phyloP scores from a whole-genome alignment of 2,888 invertebrate genomes.

The Lasioglossum morio region DNA sequence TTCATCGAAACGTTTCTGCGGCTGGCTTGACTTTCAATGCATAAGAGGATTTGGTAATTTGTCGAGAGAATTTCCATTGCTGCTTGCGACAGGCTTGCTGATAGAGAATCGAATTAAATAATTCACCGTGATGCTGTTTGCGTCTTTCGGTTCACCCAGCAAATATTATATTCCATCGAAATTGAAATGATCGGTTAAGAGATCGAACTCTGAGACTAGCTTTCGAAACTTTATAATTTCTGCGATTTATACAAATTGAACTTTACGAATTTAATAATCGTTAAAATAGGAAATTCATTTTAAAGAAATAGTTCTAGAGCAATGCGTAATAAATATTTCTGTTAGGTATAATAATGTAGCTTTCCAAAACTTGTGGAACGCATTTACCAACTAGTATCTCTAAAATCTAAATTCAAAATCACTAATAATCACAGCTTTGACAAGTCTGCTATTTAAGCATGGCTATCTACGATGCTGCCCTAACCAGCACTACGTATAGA shows the following conservation, averaged over 20 bases:
- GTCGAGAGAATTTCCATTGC: neutral
- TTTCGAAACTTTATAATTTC: neutral
- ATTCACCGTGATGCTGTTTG: neutral
- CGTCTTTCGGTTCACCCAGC: neutral
- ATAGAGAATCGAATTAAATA: neutral
- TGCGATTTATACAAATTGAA: neutral
- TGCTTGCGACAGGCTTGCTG: neutral
- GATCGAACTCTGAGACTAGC: neutral
- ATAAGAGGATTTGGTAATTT: constrained; percentile 11
- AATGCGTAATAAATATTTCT: neutral
- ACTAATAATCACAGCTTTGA: neutral
- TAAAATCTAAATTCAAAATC: neutral
- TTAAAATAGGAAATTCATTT: neutral
- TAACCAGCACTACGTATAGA: neutral
- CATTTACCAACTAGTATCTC: neutral
- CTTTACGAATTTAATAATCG: neutral
- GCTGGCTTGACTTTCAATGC: constrained; percentile 2
- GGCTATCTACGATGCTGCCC: neutral
- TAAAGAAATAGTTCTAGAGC: neutral
- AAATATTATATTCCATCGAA: neutral
- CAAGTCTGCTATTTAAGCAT: neutral
- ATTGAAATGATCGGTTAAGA: neutral
- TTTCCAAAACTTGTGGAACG: neutral
- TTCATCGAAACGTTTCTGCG: constrained; percentile 39
- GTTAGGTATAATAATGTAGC: neutral